Conservation (phyloP, 2,797 vertebrate species). For the Lepilemur septentrionalis region DNA sequence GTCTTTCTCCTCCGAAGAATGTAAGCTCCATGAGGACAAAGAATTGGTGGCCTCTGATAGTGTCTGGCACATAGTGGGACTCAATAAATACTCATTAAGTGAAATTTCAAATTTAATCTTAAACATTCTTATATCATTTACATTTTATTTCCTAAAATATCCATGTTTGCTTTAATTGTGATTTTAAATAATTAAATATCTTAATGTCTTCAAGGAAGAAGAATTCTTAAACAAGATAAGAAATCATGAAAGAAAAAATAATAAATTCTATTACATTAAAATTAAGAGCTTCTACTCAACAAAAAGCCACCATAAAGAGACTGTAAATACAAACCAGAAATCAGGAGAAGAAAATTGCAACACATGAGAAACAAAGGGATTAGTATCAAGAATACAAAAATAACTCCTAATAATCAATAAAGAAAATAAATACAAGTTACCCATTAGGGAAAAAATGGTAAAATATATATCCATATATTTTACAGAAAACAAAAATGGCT, state of each 20-base stretch:
- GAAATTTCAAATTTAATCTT: constrained; percentile 5
- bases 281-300: background rate
- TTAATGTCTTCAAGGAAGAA: background rate
- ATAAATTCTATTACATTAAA: background rate
- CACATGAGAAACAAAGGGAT: background rate
- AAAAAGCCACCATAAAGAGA: background rate
- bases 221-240: background rate
- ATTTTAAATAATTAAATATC: background rate
- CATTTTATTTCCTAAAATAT: background rate
- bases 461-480: background rate
- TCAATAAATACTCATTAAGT: background rate
- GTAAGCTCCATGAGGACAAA: background rate
- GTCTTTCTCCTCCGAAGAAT: background rate
- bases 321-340: background rate
- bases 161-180: background rate
- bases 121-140: background rate
- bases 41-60: background rate
- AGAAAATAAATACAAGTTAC: background rate
- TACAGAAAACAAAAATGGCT: background rate
- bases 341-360: background rate
- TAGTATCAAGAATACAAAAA: background rate
- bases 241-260: background rate
- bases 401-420: background rate
- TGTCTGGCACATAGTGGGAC: background rate
- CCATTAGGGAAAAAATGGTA: background rate